Evolutionary conservation across 2,888 invertebrate species (phyloP), one percentile per base, ranked within the genome.

Genomic region (Pyrgus malvae): DNA sequence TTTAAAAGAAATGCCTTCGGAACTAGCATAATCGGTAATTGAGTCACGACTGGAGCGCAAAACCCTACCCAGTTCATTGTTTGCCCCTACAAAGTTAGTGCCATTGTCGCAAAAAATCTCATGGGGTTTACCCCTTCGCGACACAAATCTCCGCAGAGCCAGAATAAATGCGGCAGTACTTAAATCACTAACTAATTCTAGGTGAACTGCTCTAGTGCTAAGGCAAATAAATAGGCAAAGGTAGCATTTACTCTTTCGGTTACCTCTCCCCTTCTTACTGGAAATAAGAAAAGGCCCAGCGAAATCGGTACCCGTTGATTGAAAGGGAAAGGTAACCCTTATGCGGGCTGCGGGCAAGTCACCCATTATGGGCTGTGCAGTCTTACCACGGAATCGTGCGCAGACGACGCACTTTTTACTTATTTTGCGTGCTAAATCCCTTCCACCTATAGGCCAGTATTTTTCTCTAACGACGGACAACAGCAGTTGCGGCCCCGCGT

Each of bases 61-160:
- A 6, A 60, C 11, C 11, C 46, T 61, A 44, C 57, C 49, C 7
- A 63, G 49, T 29, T 62, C 59, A 53, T 60, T 61, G 16, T 35
- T 50, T 8, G 61, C 65, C 0, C 62, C 61, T 3, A 62, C 59
- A 49, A 59, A 61, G 19, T 62, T 64, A n/a, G 40, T 59, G 6
- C 60, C 65, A 11, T 64, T 64, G 19, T 64, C 63, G 12, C 57
- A 65, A 25, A 14, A 55, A 7, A 65, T 59, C 0, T 16, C 3
- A 37, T 17, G 0, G 5, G 62, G 62, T 40, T 57, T 63, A 4
- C 62, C 61, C 48, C 62, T 46, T 6, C 62, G 33, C n/a, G 61
- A 56, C 14, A 65, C 56, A 37, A 65, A 63, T 41, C 62, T 41
- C 2, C 56, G 29, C 7, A 44, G 25, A 14, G 19, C 23, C 8